A percentile compares a stretch with the other conserved stretches of the same genome.
Conservation (phyloP, 2,797 vertebrate species). For the Myioborus melanocephalus region DNA sequence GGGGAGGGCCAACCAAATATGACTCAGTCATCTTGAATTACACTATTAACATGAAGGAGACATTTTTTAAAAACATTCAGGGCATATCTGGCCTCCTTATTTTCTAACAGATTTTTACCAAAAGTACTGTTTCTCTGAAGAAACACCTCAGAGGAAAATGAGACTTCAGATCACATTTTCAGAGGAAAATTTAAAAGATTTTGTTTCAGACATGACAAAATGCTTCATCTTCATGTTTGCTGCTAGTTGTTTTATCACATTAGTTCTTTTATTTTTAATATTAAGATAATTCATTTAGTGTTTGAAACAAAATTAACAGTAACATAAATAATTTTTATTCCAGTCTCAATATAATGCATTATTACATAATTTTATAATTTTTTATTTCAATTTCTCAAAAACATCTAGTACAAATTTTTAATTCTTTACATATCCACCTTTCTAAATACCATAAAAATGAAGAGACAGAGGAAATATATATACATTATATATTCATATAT, state of each 20-base stretch:
- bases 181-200: background rate
- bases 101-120: background rate
- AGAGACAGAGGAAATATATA: background rate
- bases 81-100: background rate
- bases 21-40: background rate
- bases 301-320: background rate
- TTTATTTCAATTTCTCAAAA: background rate
- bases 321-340: background rate
- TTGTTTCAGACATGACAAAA: background rate
- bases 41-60: background rate
- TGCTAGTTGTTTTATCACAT: background rate
- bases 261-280: background rate
- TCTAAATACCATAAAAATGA: background rate
- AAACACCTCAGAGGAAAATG: background rate
- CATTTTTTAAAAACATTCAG: background rate
- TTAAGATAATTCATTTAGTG: background rate
- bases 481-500: background rate
- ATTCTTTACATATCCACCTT: background rate
- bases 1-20: fast-evolving
- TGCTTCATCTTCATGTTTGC: background rate
- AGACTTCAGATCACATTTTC: background rate
- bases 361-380: background rate
- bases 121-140: background rate
- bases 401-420: background rate
- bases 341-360: background rate